phyloP scores from a whole-genome alignment of 2,888 invertebrate species.

The Yponomeuta evonymella region DNA sequence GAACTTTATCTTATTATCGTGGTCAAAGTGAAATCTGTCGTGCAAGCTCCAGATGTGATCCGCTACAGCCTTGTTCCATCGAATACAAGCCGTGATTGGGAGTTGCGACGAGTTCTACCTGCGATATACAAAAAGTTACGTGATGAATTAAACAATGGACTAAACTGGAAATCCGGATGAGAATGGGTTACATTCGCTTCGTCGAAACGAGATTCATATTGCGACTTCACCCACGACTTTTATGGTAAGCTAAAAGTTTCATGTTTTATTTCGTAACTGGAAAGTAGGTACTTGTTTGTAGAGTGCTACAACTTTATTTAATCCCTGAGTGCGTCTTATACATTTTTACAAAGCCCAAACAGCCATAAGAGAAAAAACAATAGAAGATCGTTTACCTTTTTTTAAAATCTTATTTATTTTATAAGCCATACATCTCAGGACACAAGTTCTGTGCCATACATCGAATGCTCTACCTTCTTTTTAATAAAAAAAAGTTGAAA shows the following conservation, averaged over 20 bases:
- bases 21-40: constrained; percentile 56
- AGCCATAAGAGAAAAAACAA: too few species aligned
- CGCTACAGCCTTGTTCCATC: constrained; percentile 67
- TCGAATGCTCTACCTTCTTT: too few species aligned
- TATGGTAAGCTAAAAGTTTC: constrained; percentile 71
- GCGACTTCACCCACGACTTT: constrained; percentile 66
- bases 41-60: constrained; percentile 54
- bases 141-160: constrained; percentile 67
- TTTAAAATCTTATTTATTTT: too few species aligned
- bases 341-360: too few species aligned
- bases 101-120: constrained; percentile 50
- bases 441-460: too few species aligned
- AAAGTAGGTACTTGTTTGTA: constrained; percentile 1
- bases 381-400: too few species aligned
- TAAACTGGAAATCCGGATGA: constrained; percentile 61
- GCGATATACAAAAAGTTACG: constrained; percentile 42
- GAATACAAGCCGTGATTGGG: constrained; percentile 59
- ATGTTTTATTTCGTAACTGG: constrained; percentile 63
- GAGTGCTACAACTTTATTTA: background rate
- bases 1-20: constrained; percentile 34
- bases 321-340: background rate
- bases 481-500: too few species aligned
- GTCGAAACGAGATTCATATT: constrained; percentile 53
- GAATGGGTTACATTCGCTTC: constrained; percentile 57
- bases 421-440: too few species aligned